These are phyloP conservation scores for Cromileptes altivelis DNA, from an alignment of 2,113 vertebrate genomes.

Conservation along the genomic window DNA sequence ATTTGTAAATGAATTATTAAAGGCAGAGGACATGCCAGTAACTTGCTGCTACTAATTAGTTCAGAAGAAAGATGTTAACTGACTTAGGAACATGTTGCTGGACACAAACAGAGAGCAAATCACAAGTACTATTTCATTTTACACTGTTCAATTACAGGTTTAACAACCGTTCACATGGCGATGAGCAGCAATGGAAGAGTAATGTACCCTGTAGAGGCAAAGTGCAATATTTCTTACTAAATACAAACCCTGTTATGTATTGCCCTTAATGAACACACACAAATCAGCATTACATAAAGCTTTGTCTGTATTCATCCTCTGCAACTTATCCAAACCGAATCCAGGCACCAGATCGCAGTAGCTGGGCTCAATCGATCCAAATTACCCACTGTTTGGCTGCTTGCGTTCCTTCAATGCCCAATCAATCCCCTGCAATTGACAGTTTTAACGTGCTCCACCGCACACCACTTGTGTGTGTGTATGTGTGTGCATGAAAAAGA, in stretches of 20 bases:
- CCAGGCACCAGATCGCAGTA: slow-evolving; percentile 41
- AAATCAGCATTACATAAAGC: slow-evolving; percentile 48
- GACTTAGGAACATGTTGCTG: background rate
- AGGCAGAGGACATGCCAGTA: background rate
- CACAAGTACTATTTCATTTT: background rate
- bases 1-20: background rate
- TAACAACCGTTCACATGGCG: background rate
- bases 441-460: slow-evolving; percentile 65
- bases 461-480: slow-evolving; percentile 35
- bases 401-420: slow-evolving; percentile 75
- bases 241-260: slow-evolving; percentile 16
- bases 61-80: background rate
- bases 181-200: background rate
- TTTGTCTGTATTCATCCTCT: slow-evolving; percentile 61
- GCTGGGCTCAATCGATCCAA: slow-evolving; percentile 70
- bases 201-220: background rate
- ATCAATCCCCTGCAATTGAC: slow-evolving; percentile 77
- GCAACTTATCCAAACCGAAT: slow-evolving; percentile 60
- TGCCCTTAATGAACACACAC: slow-evolving; percentile 16
- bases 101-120: background rate
- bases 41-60: background rate
- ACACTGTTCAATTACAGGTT: background rate
- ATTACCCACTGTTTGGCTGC: slow-evolving; percentile 80
- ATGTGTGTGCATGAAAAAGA: slow-evolving; percentile 6
- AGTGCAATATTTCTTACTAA: slow-evolving; percentile 11